Percentiles rank a stretch among this genome's conserved stretches.
These are phyloP conservation scores for Calypte anna DNA, from an alignment of 2,113 vertebrate species.

Conservation along the genomic window DNA sequence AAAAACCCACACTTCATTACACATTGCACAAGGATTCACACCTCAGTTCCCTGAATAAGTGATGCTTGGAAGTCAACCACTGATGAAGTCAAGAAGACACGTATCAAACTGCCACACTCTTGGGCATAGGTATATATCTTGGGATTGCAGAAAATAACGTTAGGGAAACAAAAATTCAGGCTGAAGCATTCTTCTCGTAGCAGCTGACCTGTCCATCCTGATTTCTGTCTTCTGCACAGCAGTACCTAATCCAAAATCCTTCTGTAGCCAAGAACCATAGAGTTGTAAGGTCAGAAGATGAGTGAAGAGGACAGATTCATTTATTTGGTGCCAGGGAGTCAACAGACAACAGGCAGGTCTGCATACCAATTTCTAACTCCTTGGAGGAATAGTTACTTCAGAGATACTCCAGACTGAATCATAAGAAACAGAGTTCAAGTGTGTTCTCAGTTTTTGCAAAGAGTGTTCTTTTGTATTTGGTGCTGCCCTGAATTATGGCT, in stretches of 20 bases:
- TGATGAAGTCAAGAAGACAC: background rate
- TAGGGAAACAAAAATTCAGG: background rate
- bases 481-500: background rate
- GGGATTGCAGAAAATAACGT: background rate
- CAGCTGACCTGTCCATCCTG: background rate
- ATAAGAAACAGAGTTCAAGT: background rate
- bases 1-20: background rate
- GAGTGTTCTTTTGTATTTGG: background rate
- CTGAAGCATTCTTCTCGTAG: background rate
- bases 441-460: background rate
- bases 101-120: background rate
- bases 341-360: background rate
- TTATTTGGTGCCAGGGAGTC: background rate
- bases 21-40: background rate
- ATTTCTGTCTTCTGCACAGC: background rate
- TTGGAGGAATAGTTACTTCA: background rate
- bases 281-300: background rate
- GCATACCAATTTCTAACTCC: background rate
- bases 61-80: background rate
- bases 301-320: background rate
- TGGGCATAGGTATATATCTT: background rate
- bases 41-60: background rate
- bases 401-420: background rate
- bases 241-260: rapidly evolving
- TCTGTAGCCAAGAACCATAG: background rate